A percentile compares a stretch with the other conserved stretches of the same genome.
phyloP scores from a whole-genome alignment of 2,797 vertebrate species.

The Perodicticus potto region DNA sequence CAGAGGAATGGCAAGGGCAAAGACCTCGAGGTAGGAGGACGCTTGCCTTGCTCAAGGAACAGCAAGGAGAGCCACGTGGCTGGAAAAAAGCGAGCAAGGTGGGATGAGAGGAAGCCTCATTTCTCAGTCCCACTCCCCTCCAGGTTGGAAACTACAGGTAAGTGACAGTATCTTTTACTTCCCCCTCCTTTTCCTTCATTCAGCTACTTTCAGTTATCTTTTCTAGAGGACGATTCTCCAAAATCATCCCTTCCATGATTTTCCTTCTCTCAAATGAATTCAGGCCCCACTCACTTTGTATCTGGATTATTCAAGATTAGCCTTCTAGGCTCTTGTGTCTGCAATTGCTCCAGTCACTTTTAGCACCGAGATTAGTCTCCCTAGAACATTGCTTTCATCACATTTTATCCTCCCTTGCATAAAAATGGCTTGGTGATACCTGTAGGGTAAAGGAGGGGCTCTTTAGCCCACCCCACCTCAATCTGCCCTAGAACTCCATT shows the following conservation, averaged over 20 bases:
- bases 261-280: not conserved
- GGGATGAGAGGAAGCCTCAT: accelerated
- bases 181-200: not conserved
- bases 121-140: not conserved
- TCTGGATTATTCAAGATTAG: not conserved
- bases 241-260: not conserved
- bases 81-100: not conserved
- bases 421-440: not conserved
- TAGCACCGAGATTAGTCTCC: constrained; percentile 47
- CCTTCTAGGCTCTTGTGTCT: not conserved
- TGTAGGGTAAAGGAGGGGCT: not conserved
- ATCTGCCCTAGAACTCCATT: not conserved
- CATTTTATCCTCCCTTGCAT: not conserved
- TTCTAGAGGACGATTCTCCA: not conserved
- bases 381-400: not conserved
- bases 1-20: not conserved
- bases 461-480: not conserved
- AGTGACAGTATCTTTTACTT: not conserved
- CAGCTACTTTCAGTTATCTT: not conserved
- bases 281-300: not conserved
- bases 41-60: not conserved
- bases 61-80: not conserved
- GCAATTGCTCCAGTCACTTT: not conserved
- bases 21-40: not conserved
- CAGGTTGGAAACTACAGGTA: not conserved